phyloP scores from a whole-genome alignment of 2,797 vertebrate species.

The Parauchenoglanis punctatus region DNA sequence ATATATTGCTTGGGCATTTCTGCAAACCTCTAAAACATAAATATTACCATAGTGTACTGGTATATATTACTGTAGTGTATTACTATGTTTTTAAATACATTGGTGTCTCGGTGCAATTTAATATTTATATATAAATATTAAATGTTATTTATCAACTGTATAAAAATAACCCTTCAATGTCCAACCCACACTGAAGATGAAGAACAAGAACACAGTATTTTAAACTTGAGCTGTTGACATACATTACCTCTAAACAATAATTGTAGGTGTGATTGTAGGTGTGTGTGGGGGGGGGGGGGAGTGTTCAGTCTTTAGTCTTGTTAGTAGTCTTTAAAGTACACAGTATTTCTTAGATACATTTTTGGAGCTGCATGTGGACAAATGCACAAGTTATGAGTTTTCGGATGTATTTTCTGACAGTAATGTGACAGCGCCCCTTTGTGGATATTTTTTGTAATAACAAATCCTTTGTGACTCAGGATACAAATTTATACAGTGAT shows the following conservation, averaged over 20 bases:
- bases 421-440: constrained; percentile 63
- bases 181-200: neutral
- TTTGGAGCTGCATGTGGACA: neutral
- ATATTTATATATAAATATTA: neutral
- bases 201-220: neutral
- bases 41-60: neutral
- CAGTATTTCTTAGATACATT: neutral
- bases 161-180: neutral
- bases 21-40: neutral
- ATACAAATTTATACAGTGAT: neutral
- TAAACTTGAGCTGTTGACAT: too few species aligned
- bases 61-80: neutral
- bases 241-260: neutral
- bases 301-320: neutral
- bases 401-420: neutral
- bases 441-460: constrained; percentile 54
- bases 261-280: neutral
- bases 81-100: neutral
- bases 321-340: neutral
- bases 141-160: neutral
- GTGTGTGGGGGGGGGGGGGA: too few species aligned
- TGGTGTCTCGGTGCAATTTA: neutral
- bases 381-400: constrained; percentile 1
- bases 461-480: neutral
- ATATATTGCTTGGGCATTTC: neutral